A percentile compares a stretch with the other conserved stretches of the same genome.
phyloP scores from a whole-genome alignment of 2,113 vertebrate species.

The Chinchilla lanigera region DNA sequence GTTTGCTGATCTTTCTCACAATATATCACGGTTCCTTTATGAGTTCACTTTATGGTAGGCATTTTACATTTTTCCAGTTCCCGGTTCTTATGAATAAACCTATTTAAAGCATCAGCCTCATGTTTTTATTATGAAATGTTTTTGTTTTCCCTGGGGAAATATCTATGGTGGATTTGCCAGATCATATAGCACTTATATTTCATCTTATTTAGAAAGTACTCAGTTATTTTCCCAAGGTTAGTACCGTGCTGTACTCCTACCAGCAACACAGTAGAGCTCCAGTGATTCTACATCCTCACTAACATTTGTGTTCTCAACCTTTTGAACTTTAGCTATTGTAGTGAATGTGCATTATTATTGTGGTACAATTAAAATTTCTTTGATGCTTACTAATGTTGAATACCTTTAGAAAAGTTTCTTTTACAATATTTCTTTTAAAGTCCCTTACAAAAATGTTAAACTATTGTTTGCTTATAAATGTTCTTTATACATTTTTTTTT shows the following conservation, averaged over 20 bases:
- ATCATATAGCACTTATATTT: not conserved
- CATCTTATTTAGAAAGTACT: not conserved
- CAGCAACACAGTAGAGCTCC: not conserved
- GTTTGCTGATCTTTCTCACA: not conserved
- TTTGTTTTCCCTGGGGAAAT: not conserved
- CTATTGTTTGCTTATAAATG: not conserved
- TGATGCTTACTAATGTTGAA: not conserved
- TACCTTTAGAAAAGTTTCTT: not conserved
- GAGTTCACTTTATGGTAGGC: not conserved
- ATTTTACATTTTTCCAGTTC: not conserved
- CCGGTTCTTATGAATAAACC: not conserved
- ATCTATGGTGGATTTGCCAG: not conserved
- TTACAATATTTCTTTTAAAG: not conserved
- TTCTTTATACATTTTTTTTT: conserved; percentile 18
- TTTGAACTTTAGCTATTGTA: not conserved
- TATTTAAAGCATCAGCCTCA: not conserved
- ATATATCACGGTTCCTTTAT: not conserved
- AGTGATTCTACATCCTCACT: not conserved
- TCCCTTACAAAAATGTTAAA: not conserved
- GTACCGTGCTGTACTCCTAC: not conserved
- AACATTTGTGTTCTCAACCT: not conserved
- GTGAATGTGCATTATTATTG: not conserved
- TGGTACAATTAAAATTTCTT: not conserved
- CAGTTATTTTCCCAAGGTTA: not conserved
- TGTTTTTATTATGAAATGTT: not conserved